Conservation (phyloP, 2,113 vertebrate species). For the Platysteira castanea region DNA sequence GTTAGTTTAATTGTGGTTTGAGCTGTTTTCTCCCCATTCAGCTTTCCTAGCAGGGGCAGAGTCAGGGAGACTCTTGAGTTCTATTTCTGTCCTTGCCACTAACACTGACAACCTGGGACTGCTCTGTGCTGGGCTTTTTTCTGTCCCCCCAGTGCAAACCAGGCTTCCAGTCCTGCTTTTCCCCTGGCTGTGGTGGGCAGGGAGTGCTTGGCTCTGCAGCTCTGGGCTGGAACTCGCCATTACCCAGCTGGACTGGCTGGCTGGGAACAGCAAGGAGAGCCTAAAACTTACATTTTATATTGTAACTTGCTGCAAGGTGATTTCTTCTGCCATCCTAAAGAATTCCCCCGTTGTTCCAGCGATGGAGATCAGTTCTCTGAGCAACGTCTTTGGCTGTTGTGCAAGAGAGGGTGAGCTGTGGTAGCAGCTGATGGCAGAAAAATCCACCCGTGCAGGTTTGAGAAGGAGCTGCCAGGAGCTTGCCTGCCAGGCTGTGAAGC, state of each 20-base stretch:
- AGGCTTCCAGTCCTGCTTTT: background rate
- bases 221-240: background rate
- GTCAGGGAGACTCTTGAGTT: constrained; percentile 16
- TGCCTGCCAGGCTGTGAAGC: background rate
- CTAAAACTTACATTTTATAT: background rate
- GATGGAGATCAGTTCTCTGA: background rate
- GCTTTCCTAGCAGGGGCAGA: constrained; percentile 5
- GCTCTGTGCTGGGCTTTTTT: background rate
- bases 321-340: background rate
- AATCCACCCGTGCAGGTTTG: background rate
- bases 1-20: constrained; percentile 45
- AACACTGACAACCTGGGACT: background rate
- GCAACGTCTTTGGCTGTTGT: background rate
- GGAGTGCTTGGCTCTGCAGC: background rate
- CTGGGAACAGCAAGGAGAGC: background rate
- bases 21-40: constrained; percentile 29
- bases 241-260: background rate
- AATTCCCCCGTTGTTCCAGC: background rate
- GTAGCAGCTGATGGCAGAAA: background rate
- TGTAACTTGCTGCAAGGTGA: background rate
- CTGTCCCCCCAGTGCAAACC: background rate
- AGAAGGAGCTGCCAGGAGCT: background rate
- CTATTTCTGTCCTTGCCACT: constrained; percentile 20
- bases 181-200: background rate
- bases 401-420: background rate